Conservation (phyloP, 2,888 invertebrate genomes). For the Sipha maydis region DNA sequence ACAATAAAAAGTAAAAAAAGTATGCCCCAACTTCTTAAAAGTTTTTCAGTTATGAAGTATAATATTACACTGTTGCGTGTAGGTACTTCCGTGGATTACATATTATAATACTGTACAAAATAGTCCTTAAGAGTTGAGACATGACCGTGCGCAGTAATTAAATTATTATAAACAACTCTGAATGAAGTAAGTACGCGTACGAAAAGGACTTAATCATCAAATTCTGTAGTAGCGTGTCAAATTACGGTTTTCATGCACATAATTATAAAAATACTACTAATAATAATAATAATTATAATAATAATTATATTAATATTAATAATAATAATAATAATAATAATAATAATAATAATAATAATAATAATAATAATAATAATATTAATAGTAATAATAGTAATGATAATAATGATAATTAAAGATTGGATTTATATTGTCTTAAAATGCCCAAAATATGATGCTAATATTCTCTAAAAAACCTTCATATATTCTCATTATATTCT, state of each 20-base stretch:
- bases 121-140: conserved; percentile 21
- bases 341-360: too few species aligned
- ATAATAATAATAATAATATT: too few species aligned
- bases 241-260: not conserved
- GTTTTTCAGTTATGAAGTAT: conserved; percentile 32
- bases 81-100: not conserved
- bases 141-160: conserved; percentile 13
- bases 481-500: too few species aligned
- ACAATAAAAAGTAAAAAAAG: not conserved
- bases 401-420: too few species aligned
- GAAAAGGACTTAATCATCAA: conserved; percentile 4
- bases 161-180: not conserved
- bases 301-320: too few species aligned
- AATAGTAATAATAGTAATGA: too few species aligned
- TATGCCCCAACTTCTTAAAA: conserved; percentile 10
- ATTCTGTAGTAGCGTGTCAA: not conserved
- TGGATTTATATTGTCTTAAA: too few species aligned
- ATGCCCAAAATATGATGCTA: too few species aligned
- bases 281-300: too few species aligned
- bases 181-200: not conserved
- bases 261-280: not conserved
- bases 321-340: too few species aligned
- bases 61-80: conserved; percentile 29
- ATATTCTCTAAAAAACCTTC: too few species aligned
- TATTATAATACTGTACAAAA: not conserved